Evolutionary conservation across 2,888 invertebrate species (phyloP).

Genomic region (Drosophila silvestris): DNA sequence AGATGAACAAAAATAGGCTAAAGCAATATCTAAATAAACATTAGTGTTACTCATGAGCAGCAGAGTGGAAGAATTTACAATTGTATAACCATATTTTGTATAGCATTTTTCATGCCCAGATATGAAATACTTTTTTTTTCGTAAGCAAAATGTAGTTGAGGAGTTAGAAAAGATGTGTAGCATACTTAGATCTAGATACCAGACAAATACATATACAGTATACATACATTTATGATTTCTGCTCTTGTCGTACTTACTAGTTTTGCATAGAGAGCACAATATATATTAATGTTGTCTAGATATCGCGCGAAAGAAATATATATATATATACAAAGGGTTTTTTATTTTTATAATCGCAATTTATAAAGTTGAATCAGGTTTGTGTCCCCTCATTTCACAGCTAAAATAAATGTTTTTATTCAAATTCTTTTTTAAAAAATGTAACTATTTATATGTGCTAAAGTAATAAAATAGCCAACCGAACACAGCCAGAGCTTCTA

Average conservation of each 20-base stretch:
- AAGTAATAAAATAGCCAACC: conserved; percentile 58
- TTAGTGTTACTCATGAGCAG: conserved; percentile 50
- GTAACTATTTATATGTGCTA: conserved; percentile 21
- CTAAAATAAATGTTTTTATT: conserved; percentile 10
- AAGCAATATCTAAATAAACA: conserved; percentile 26
- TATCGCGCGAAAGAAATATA: conserved; percentile 11
- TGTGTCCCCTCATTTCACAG: conserved; percentile 15
- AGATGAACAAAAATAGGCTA: conserved; percentile 13
- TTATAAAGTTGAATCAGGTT: background rate
- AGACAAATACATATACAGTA: conserved; percentile 24
- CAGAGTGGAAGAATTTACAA: conserved; percentile 37
- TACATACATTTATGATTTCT: conserved; percentile 33
- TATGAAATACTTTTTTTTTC: conserved; percentile 30
- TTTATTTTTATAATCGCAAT: background rate
- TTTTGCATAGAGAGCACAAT: conserved; percentile 35
- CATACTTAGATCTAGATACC: conserved; percentile 12
- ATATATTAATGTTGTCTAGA: conserved; percentile 22
- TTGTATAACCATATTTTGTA: conserved; percentile 62
- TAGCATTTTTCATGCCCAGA: conserved; percentile 58
- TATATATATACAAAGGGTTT: conserved; percentile 5
- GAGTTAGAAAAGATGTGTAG: conserved; percentile 28
- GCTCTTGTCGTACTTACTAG: conserved; percentile 21
- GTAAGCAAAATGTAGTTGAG: conserved; percentile 21
- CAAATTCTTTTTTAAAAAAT: conserved; percentile 22
- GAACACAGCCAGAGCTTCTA: conserved; percentile 69